Percentiles rank a stretch among this genome's conserved stretches.
phyloP scores from a whole-genome alignment of 2,888 invertebrate species.

The Alentia gelatinosa region DNA sequence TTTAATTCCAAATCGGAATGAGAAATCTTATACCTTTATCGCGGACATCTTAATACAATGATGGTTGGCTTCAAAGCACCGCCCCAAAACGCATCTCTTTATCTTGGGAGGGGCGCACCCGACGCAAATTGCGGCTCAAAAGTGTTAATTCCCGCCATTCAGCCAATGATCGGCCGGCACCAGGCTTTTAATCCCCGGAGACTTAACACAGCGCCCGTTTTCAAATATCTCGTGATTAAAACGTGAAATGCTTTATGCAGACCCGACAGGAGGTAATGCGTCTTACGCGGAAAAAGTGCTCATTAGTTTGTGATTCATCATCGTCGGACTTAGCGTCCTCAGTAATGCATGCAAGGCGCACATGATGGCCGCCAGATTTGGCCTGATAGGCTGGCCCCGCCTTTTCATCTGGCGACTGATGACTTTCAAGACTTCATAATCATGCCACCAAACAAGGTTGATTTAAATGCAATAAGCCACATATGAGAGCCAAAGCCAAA shows the following conservation, averaged over 20 bases:
- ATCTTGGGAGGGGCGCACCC: not conserved
- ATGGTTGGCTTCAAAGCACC: not conserved
- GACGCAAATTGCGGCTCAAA: slow-evolving; percentile 33
- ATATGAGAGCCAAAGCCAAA: not conserved
- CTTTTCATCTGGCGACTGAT: slow-evolving; percentile 38
- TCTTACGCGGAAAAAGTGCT: not conserved
- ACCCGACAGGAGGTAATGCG: slow-evolving; percentile 25
- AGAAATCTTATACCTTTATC: slow-evolving; percentile 50
- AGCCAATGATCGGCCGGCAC: not conserved
- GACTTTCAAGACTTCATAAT: slow-evolving; percentile 52
- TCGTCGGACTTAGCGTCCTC: not conserved
- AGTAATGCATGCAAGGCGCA: slow-evolving; percentile 26
- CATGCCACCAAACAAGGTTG: slow-evolving; percentile 50
- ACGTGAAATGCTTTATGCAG: slow-evolving; percentile 48
- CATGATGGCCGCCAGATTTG: slow-evolving; percentile 28
- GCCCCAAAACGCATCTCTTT: not conserved
- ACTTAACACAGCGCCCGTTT: slow-evolving; percentile 16
- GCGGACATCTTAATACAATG: slow-evolving; percentile 43
- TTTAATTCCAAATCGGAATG: slow-evolving; percentile 50
- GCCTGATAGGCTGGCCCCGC: slow-evolving; percentile 18
- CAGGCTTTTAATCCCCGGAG: not conserved
- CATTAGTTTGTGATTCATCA: slow-evolving; percentile 51
- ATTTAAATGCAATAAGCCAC: slow-evolving; percentile 46
- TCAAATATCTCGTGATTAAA: slow-evolving; percentile 54
- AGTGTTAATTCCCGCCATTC: slow-evolving; percentile 45